Conservation (phyloP, 2,888 invertebrate species). For the Drosophila merina region DNA sequence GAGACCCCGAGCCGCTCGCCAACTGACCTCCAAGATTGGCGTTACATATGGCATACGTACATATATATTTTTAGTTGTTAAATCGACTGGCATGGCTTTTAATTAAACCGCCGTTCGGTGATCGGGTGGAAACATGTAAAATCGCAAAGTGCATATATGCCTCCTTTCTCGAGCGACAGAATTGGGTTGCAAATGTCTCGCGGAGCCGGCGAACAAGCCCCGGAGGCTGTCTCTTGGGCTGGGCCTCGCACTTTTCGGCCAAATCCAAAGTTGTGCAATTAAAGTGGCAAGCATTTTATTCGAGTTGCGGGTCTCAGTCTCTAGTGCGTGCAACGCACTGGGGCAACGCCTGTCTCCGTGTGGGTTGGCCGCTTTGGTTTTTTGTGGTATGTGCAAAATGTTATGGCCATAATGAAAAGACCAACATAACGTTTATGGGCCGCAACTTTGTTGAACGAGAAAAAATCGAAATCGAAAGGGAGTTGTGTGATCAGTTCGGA, state of each 20-base stretch:
- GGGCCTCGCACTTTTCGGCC: constrained; percentile 55
- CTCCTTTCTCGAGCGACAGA: constrained; percentile 66
- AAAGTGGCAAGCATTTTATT: constrained; percentile 66
- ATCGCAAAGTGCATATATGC: constrained; percentile 33
- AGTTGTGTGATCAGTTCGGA: constrained; percentile 17
- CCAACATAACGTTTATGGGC: constrained; percentile 61
- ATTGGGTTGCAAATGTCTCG: constrained; percentile 78
- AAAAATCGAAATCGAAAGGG: constrained; percentile 22
- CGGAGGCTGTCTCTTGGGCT: constrained; percentile 60
- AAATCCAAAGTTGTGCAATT: constrained; percentile 67
- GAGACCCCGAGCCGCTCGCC: constrained; percentile 43
- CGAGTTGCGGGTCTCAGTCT: constrained; percentile 2
- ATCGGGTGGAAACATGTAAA: constrained; percentile 23
- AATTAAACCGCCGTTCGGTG: constrained; percentile 57
- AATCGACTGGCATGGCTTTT: constrained; percentile 48
- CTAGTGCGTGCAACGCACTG: constrained; percentile 45
- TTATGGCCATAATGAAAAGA: constrained; percentile 73
- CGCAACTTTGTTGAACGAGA: constrained; percentile 44
- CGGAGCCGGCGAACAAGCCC: constrained; percentile 33
- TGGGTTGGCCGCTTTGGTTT: constrained; percentile 63
- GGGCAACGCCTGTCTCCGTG: constrained; percentile 58
- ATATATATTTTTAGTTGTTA: constrained; percentile 23
- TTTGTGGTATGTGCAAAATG: constrained; percentile 74
- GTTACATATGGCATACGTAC: constrained; percentile 45
- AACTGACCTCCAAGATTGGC: constrained; percentile 70